Conservation (phyloP, 2,797 vertebrate species). For the Malurus leucopterus region DNA sequence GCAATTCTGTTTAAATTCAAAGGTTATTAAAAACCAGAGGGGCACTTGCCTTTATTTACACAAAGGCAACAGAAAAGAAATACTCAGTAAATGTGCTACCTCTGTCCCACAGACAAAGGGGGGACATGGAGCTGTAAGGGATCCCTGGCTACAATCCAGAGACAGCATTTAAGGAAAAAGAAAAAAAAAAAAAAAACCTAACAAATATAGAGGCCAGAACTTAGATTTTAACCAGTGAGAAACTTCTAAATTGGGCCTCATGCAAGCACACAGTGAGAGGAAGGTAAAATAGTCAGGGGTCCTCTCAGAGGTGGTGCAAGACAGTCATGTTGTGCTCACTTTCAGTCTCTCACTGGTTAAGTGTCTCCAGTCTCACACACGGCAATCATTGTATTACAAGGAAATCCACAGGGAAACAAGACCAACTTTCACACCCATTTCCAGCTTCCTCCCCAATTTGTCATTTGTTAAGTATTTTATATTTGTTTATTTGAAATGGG, state of each 20-base stretch:
- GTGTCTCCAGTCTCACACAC: background rate
- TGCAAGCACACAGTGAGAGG: background rate
- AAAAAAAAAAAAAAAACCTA: background rate
- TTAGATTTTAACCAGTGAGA: background rate
- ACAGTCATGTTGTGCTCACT: background rate
- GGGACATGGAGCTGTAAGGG: background rate
- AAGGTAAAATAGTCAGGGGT: background rate
- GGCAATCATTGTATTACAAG: background rate
- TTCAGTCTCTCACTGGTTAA: background rate
- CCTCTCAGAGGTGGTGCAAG: background rate
- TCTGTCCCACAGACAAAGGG: background rate
- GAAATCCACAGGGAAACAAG: background rate
- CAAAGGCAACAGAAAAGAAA: background rate
- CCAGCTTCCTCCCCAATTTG: background rate
- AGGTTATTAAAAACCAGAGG: background rate
- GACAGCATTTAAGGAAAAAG: background rate
- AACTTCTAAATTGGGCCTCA: background rate
- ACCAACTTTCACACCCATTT: slow-evolving; percentile 3
- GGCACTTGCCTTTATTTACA: background rate
- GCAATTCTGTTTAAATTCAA: background rate
- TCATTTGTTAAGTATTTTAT: slow-evolving; percentile 19
- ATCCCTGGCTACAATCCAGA: background rate
- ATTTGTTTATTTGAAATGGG: background rate
- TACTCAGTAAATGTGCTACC: background rate
- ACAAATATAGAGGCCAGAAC: background rate